These are phyloP conservation scores for Brachylomia viminalis DNA, from an alignment of 2,888 invertebrate genomes.

Conservation along the genomic window DNA sequence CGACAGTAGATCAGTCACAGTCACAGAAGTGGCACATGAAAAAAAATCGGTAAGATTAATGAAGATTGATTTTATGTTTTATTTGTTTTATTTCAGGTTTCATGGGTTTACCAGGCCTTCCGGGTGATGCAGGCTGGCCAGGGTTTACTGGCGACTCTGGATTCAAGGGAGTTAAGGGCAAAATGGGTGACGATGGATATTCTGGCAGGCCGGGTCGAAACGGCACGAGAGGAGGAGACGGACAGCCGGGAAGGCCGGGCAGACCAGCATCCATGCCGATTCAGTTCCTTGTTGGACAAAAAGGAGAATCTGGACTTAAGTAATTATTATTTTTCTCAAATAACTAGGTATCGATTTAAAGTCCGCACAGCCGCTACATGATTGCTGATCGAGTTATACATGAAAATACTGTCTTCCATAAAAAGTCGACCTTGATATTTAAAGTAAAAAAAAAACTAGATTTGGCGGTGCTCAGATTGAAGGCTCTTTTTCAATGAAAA, in stretches of 20 bases:
- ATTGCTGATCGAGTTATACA: background rate
- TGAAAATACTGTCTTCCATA: background rate
- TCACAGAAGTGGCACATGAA: no score
- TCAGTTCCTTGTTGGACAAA: slow-evolving; percentile 83
- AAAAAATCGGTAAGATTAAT: background rate
- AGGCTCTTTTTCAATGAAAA: background rate
- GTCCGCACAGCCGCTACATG: background rate
- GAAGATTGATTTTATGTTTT: background rate
- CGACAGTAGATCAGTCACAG: background rate
- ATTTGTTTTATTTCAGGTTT: slow-evolving; percentile 77
- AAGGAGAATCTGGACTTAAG: slow-evolving; percentile 87
- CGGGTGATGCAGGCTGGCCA: slow-evolving; percentile 84
- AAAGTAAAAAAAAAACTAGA: background rate
- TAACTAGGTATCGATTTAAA: background rate
- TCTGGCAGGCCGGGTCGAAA: slow-evolving; percentile 87
- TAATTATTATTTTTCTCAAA: slow-evolving; percentile 62
- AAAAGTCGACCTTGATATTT: background rate
- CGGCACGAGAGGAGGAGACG: slow-evolving; percentile 89
- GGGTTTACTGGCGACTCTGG: slow-evolving; percentile 79
- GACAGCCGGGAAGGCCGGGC: slow-evolving; percentile 90
- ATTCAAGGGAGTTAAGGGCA: slow-evolving; percentile 78
- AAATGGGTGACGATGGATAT: slow-evolving; percentile 84
- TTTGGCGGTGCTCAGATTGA: background rate
- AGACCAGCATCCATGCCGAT: slow-evolving; percentile 79
- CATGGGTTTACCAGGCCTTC: slow-evolving; percentile 83